Evolutionary conservation across 2,113 vertebrate genomes (phyloP).

Genomic region (human (Homo sapiens)): DNA sequence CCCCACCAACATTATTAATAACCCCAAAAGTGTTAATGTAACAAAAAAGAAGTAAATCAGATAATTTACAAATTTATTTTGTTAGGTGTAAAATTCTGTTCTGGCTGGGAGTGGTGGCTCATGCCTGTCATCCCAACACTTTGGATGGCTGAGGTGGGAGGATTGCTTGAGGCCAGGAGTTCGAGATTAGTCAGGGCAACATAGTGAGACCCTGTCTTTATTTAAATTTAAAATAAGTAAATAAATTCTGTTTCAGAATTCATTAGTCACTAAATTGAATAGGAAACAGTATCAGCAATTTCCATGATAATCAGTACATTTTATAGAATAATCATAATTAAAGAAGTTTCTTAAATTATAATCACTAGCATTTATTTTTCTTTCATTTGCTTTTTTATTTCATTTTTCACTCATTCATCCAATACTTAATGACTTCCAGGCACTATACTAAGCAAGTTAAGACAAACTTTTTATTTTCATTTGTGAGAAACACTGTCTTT

Average conservation of each 20-base stretch:
- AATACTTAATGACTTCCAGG: neutral
- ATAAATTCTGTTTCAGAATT: neutral
- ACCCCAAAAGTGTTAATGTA: slow-evolving; percentile 12
- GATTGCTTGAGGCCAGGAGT: too few relatives aligned
- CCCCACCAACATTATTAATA: slow-evolving; percentile 23
- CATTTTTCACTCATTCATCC: neutral
- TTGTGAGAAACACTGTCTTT: slow-evolving; percentile 12
- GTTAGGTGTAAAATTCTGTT: neutral
- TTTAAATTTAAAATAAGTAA: too few relatives aligned
- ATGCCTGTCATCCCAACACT: too few relatives aligned
- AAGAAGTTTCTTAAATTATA: neutral
- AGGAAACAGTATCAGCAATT: slow-evolving; percentile 3
- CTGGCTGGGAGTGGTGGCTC: too few relatives aligned
- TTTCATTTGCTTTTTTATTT: neutral
- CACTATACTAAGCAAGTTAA: slow-evolving; percentile 26
- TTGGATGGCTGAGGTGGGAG: too few relatives aligned
- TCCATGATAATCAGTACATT: neutral
- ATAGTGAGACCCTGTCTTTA: too few relatives aligned
- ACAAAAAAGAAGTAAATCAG: slow-evolving; percentile 45
- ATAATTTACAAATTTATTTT: slow-evolving; percentile 18
- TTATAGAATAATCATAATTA: neutral
- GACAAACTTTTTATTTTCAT: slow-evolving; percentile 41
- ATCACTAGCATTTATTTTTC: neutral
- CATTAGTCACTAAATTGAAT: slow-evolving; percentile 22
- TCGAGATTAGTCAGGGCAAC: too few relatives aligned